Conservation (phyloP, 2,888 invertebrate genomes). For the Gari tellinella region DNA sequence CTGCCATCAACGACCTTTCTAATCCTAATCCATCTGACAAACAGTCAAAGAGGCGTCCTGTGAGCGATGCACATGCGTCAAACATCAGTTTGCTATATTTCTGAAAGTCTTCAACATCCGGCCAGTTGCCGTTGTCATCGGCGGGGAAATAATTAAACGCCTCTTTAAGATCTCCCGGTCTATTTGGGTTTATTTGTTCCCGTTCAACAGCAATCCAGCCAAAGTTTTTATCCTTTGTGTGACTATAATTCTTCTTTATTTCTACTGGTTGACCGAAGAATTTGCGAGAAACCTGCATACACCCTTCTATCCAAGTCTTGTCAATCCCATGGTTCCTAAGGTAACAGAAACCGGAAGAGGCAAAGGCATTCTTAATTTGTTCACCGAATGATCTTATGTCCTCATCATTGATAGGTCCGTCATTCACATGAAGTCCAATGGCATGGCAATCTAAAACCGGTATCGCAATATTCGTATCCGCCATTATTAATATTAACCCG, state of each 20-base stretch:
- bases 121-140: slow-evolving; percentile 20
- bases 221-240: slow-evolving; percentile 18
- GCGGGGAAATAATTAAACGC: slow-evolving; percentile 45
- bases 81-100: slow-evolving; percentile 12
- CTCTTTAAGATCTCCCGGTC: slow-evolving; percentile 54
- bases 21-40: slow-evolving; percentile 32
- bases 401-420: not conserved
- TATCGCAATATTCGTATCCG: no score
- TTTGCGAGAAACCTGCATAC: slow-evolving; percentile 11
- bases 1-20: slow-evolving; percentile 12
- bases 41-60: slow-evolving; percentile 22
- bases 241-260: slow-evolving; percentile 36
- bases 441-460: no score
- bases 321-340: slow-evolving; percentile 52
- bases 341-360: slow-evolving; percentile 46
- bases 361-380: slow-evolving; percentile 31
- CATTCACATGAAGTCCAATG: no score
- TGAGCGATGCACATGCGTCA: slow-evolving; percentile 20
- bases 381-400: slow-evolving; percentile 18
- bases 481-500: no score
- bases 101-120: slow-evolving; percentile 42
- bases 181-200: slow-evolving; percentile 40
- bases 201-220: slow-evolving; percentile 46
- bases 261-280: slow-evolving; percentile 48
- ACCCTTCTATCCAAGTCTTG: slow-evolving; percentile 1